Percentiles rank a stretch among this genome's conserved stretches.
Conservation (phyloP, 2,113 vertebrate genomes). For the Gulo gulo region DNA sequence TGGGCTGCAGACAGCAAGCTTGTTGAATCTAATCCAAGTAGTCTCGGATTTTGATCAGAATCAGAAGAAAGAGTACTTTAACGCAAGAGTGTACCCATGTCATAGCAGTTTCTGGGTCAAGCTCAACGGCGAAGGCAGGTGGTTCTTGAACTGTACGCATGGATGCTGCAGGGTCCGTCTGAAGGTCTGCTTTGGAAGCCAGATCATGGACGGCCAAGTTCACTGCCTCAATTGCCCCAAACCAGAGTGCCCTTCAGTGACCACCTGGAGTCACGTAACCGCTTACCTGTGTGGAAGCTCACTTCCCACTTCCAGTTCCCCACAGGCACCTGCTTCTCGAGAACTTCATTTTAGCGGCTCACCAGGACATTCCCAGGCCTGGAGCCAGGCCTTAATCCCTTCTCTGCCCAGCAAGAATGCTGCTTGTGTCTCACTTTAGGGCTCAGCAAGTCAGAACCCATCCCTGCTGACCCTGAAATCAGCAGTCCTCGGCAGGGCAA, state of each 20-base stretch:
- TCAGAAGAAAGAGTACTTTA: constrained; percentile 83
- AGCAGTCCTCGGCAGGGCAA: background rate
- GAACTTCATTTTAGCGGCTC: background rate
- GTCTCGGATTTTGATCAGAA: constrained; percentile 91
- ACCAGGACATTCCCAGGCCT: background rate
- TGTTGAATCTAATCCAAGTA: constrained; percentile 84
- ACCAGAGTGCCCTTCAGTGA: constrained; percentile 88
- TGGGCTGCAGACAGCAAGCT: background rate
- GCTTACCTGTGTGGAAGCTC: background rate
- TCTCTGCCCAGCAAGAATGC: background rate
- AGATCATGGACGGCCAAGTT: constrained; percentile 83
- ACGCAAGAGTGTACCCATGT: constrained; percentile 87
- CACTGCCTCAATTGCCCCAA: constrained; percentile 93
- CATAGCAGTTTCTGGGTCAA: constrained; percentile 90
- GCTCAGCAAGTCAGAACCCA: background rate
- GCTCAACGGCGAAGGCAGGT: constrained; percentile 88
- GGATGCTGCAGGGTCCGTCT: constrained; percentile 92
- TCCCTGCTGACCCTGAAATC: background rate
- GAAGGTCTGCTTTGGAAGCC: constrained; percentile 89
- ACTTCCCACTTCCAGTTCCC: background rate
- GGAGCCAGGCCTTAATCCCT: background rate
- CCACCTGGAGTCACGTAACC: constrained; percentile 91
- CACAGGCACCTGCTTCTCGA: background rate
- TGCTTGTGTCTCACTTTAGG: background rate
- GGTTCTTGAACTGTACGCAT: constrained; percentile 90